Percentiles rank a stretch among this genome's conserved stretches.
phyloP scores from a whole-genome alignment of 2,797 vertebrate genomes.

The Labeo calbasu region DNA sequence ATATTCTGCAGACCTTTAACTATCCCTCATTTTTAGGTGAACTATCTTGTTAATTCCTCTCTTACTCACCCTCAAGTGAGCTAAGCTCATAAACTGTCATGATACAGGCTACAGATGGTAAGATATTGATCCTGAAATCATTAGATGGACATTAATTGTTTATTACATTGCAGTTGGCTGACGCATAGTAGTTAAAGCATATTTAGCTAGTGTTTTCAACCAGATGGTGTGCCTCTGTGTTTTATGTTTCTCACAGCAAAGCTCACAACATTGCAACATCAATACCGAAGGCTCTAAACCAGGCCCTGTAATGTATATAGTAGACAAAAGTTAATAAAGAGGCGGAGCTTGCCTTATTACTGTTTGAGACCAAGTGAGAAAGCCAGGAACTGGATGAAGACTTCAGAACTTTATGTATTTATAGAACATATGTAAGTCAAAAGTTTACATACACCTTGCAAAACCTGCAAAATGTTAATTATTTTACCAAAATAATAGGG shows the following conservation, averaged over 20 bases:
- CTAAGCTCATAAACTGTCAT: constrained; percentile 8
- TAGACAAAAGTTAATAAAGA: neutral
- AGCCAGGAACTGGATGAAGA: neutral
- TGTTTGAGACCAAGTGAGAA: neutral
- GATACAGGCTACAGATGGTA: constrained; percentile 10
- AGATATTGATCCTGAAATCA: constrained; percentile 2
- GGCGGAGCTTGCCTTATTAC: neutral
- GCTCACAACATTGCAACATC: neutral
- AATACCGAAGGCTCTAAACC: neutral
- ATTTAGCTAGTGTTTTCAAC: neutral
- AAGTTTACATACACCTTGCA: too few species aligned
- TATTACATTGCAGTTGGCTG: constrained; percentile 1
- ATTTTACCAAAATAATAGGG: too few species aligned
- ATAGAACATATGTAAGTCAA: neutral
- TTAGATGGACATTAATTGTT: constrained; percentile 8
- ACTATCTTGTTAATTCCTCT: neutral
- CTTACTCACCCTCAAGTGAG: neutral
- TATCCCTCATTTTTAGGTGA: neutral
- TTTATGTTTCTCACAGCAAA: neutral
- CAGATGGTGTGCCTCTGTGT: neutral
- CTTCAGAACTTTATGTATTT: neutral
- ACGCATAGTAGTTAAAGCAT: neutral
- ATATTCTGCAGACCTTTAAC: neutral
- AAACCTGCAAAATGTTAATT: too few species aligned
- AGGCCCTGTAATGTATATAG: neutral